Conservation (phyloP, 1,140 invertebrate species). For the Zaprionus capensis region DNA sequence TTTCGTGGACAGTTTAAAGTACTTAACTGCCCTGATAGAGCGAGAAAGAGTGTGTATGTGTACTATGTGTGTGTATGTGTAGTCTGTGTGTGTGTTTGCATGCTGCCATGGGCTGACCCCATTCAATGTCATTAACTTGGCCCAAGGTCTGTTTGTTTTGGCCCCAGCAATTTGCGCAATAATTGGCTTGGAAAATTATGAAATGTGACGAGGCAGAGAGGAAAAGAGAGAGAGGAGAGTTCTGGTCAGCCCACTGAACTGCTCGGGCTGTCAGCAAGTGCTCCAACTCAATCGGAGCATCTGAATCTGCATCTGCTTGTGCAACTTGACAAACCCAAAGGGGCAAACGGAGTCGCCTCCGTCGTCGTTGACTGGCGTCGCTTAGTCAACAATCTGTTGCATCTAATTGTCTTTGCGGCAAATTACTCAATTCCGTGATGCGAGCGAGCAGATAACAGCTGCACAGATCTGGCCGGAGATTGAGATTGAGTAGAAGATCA, state of each 20-base stretch:
- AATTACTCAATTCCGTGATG: constrained; percentile 78
- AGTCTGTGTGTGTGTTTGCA: constrained; percentile 8
- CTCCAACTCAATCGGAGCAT: not conserved
- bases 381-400: constrained; percentile 82
- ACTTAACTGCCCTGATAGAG: constrained; percentile 40
- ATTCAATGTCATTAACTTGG: constrained; percentile 79
- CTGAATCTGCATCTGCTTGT: not conserved
- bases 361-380: constrained; percentile 56
- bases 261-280: constrained; percentile 29
- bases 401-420: constrained; percentile 80
- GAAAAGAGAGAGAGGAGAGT: not conserved
- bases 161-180: constrained; percentile 67
- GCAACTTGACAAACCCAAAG: constrained; percentile 47
- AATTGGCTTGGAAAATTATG: constrained; percentile 75
- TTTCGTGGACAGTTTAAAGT: constrained; percentile 52
- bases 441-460: constrained; percentile 34
- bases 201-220: constrained; percentile 60
- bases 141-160: constrained; percentile 77
- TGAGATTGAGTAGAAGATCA: constrained; percentile 12
- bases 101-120: constrained; percentile 61
- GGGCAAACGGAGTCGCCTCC: constrained; percentile 12
- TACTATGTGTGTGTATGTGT: not conserved
- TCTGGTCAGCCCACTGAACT: constrained; percentile 47
- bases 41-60: not conserved
- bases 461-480: constrained; percentile 28